These are phyloP conservation scores for Dinomys branickii DNA, from an alignment of 2,113 vertebrate species.

Conservation along the genomic window DNA sequence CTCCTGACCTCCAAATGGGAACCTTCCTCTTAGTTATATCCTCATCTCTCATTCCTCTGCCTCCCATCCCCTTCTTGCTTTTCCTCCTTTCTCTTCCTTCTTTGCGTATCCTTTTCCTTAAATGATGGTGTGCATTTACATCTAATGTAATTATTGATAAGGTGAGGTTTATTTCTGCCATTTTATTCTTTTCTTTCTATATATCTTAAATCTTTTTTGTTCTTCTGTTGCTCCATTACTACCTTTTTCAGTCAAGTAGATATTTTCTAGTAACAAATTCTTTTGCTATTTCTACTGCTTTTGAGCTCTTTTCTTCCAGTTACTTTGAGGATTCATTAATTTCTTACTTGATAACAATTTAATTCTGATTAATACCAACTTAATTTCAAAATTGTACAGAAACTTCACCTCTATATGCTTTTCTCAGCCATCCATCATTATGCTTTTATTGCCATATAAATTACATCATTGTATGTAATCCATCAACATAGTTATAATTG, in stretches of 20 bases:
- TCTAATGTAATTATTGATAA: background rate
- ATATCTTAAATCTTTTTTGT: background rate
- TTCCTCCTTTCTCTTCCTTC: background rate
- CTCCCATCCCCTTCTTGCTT: no score
- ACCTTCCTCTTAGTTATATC: background rate
- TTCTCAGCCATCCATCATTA: background rate
- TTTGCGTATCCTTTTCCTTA: background rate
- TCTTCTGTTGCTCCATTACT: background rate
- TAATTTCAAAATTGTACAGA: background rate
- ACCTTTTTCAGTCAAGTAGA: background rate
- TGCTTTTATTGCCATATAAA: background rate
- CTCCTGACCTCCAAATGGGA: background rate
- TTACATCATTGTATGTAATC: background rate
- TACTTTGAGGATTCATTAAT: background rate
- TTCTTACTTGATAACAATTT: background rate
- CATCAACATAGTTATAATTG: conserved; percentile 20
- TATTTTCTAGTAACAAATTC: background rate
- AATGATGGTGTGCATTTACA: background rate
- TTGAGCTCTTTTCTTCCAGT: background rate
- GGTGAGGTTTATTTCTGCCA: background rate
- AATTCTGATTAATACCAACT: background rate
- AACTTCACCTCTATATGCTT: background rate
- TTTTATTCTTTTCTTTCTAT: background rate
- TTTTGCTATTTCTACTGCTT: background rate
- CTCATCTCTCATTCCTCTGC: background rate